phyloP scores from a whole-genome alignment of 1,140 invertebrate genomes.

The Zaprionus ornatus region DNA sequence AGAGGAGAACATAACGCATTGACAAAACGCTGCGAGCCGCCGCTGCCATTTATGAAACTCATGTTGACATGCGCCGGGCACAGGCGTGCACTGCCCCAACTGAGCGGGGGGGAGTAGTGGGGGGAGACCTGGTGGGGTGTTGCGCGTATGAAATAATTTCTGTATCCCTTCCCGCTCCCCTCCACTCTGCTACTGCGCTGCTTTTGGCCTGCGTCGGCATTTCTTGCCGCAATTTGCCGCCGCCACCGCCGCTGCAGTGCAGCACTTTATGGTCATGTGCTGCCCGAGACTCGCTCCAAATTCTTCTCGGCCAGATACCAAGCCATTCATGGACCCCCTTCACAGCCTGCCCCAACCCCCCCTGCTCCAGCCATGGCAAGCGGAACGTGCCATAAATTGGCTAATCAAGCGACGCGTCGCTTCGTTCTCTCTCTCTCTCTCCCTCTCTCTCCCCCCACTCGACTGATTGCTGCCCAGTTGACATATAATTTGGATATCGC shows the following conservation, averaged over 20 bases:
- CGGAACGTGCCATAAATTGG: constrained; percentile 82
- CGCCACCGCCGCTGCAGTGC: constrained; percentile 24
- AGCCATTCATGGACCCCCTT: not conserved
- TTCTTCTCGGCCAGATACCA: constrained; percentile 52
- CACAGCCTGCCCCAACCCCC: not conserved
- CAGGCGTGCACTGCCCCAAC: constrained; percentile 40
- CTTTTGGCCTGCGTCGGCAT: constrained; percentile 70
- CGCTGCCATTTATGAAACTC: constrained; percentile 76
- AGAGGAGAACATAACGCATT: constrained; percentile 69
- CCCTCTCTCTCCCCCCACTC: not conserved
- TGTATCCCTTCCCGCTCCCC: not conserved
- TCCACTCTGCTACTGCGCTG: constrained; percentile 19
- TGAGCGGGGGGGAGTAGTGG: not conserved
- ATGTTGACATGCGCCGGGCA: constrained; percentile 79
- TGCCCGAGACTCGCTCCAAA: constrained; percentile 68
- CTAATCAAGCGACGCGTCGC: constrained; percentile 67
- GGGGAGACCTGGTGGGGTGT: constrained; percentile 5
- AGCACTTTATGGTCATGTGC: constrained; percentile 76
- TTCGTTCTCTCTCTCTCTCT: constrained; percentile 26
- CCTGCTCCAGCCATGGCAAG: constrained; percentile 22
- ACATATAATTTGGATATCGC: constrained; percentile 59
- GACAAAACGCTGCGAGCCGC: constrained; percentile 68
- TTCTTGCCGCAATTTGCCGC: constrained; percentile 65
- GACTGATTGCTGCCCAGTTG: constrained; percentile 61
- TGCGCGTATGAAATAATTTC: constrained; percentile 16